Evolutionary conservation across 2,113 vertebrate genomes (phyloP), one percentile per base, ranked within the genome.

Genomic region (Percina caprodes): DNA sequence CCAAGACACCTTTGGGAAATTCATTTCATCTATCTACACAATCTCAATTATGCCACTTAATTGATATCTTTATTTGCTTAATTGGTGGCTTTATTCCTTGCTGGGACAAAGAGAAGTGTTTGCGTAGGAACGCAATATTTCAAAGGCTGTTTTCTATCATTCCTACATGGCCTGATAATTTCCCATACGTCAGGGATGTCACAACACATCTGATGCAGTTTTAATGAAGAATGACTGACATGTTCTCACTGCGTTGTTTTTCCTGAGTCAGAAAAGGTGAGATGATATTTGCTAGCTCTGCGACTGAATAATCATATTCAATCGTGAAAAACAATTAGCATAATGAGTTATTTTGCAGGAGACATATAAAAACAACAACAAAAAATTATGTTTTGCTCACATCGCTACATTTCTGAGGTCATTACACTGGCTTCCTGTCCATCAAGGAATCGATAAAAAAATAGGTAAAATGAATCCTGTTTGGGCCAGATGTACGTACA

Each of bases 31-130:
- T 90, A 92, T 89, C 83, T 84, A 87, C 91, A 87, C 91, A 91
- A 94, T 94, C 93, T 94, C 92, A 94, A 95, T 94, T 94, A 94
- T 39, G 51, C 67, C 86, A 83, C 91, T 90, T 95, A 95, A 95
- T 94, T 95, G 94, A 95, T 94, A 94, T 94, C 91, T 93, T 88
- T 92, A 94, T 94, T 95, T 94, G 84, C 92, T 87, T 95, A 95
- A 95, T 94, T 93, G 91, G 81, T 76, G 72, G 75, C 86, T 88
- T 92, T 77, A 71, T 85, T 83, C 54, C 61, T 84, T 62, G 10
- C 74, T 13, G 59, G 65, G 59, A 82, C 39, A 80, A 80, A 60
- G 55, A 79, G 45, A 63, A 73, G 81, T 49, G 42, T 80, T 82
- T 51, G 51, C 12, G 30, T 54, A 60, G 69, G 45, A 51, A 55